A percentile compares a stretch with the other conserved stretches of the same genome.
Evolutionary conservation across 2,888 invertebrate genomes (phyloP).

Genomic region (Caradrina kadenii): DNA sequence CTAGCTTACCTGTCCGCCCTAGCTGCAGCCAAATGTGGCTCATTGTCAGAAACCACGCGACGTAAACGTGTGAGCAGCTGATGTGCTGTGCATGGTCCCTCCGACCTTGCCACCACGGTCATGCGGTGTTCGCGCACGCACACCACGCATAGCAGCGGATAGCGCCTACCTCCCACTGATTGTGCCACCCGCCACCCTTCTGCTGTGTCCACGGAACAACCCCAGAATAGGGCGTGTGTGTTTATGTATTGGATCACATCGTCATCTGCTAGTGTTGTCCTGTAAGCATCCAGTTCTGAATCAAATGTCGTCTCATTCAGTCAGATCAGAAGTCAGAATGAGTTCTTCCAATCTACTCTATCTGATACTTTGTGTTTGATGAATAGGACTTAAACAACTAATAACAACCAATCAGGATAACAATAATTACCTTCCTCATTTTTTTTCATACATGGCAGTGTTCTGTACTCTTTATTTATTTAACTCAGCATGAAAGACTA

Average conservation of each 20-base stretch:
- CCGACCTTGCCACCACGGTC: slow-evolving; percentile 97
- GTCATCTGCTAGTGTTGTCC: slow-evolving; percentile 93
- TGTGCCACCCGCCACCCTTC: slow-evolving; percentile 98
- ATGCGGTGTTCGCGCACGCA: slow-evolving; percentile 97
- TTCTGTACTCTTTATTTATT: too few species aligned
- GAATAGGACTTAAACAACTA: too few species aligned
- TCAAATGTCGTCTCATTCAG: neutral
- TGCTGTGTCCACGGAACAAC: slow-evolving; percentile 96
- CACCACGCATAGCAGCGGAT: slow-evolving; percentile 97
- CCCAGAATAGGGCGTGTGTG: slow-evolving; percentile 97
- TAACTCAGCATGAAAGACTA: too few species aligned
- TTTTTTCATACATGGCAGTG: too few species aligned
- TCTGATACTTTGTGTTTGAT: too few species aligned
- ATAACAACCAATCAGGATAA: too few species aligned
- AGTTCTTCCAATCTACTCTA: too few species aligned
- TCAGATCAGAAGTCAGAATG: too few species aligned
- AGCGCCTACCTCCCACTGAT: slow-evolving; percentile 94
- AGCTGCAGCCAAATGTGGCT: slow-evolving; percentile 96
- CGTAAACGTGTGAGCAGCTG: slow-evolving; percentile 94
- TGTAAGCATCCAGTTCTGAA: slow-evolving; percentile 68
- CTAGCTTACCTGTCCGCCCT: slow-evolving; percentile 94
- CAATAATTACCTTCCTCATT: too few species aligned
- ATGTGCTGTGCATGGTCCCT: slow-evolving; percentile 94
- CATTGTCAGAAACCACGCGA: slow-evolving; percentile 95
- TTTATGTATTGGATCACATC: slow-evolving; percentile 95